These are phyloP conservation scores for Papilio dardanus DNA, from an alignment of 1,140 invertebrate species.

Conservation along the genomic window DNA sequence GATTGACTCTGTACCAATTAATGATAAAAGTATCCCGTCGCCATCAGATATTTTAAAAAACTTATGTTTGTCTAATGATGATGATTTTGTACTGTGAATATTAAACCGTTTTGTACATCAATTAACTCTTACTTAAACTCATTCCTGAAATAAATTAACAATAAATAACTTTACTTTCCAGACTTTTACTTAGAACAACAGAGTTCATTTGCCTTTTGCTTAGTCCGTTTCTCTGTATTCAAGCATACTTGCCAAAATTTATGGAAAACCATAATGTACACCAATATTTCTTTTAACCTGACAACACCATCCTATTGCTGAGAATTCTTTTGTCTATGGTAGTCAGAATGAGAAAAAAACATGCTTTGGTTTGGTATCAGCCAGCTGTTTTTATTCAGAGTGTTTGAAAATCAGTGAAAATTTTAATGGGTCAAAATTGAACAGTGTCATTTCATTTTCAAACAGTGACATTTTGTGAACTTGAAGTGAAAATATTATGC, in stretches of 20 bases:
- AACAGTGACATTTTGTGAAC: constrained; percentile 65
- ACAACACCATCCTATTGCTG: constrained; percentile 20
- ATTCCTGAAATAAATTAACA: neutral
- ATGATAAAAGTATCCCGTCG: constrained; percentile 75
- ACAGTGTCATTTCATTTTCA: constrained; percentile 68
- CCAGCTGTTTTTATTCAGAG: constrained; percentile 79
- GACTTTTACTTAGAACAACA: too few species aligned
- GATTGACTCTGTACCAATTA: constrained; percentile 60
- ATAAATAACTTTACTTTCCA: too few species aligned
- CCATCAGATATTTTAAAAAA: constrained; percentile 82
- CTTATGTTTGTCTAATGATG: constrained; percentile 76
- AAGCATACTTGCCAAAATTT: neutral
- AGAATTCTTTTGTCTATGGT: constrained; percentile 7
- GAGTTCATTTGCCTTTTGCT: neutral
- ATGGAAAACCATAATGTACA: constrained; percentile 7
- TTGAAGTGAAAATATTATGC: constrained; percentile 57
- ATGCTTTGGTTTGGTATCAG: constrained; percentile 56
- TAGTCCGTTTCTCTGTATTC: neutral
- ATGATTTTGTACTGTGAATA: constrained; percentile 48
- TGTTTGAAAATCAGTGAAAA: constrained; percentile 71
- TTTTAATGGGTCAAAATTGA: constrained; percentile 78
- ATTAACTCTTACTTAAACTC: neutral
- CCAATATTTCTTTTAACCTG: neutral
- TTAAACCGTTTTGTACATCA: constrained; percentile 36
- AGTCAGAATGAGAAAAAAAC: constrained; percentile 59